Conservation (phyloP, 1,140 invertebrate genomes). For the Laupala kohalensis region DNA sequence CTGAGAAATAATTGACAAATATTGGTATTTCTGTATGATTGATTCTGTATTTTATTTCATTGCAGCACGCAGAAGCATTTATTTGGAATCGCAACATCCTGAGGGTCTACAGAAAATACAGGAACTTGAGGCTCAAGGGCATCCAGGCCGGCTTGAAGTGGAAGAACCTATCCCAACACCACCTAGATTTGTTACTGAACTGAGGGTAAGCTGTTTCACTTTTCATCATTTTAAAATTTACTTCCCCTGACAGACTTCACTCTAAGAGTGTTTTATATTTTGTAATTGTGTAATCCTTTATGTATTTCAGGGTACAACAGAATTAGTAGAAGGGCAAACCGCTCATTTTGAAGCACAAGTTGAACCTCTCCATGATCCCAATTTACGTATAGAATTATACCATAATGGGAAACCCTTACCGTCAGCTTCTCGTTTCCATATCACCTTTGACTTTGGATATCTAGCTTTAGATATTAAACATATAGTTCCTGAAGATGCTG, state of each 20-base stretch:
- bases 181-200: slow-evolving; percentile 68
- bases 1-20: too few relatives aligned
- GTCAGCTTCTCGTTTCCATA: slow-evolving; percentile 77
- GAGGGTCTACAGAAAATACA: slow-evolving; percentile 85
- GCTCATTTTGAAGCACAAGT: slow-evolving; percentile 86
- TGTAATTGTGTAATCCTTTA: background rate
- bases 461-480: slow-evolving; percentile 83
- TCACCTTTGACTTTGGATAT: slow-evolving; percentile 91
- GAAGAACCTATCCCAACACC: slow-evolving; percentile 62
- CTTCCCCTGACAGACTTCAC: background rate
- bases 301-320: slow-evolving; percentile 53
- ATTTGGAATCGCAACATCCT: slow-evolving; percentile 83
- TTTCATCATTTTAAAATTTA: background rate
- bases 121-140: slow-evolving; percentile 71
- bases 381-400: slow-evolving; percentile 79
- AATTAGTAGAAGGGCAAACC: slow-evolving; percentile 71
- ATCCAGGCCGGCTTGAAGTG: slow-evolving; percentile 60
- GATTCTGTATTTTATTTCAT: too few relatives aligned
- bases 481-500: slow-evolving; percentile 82
- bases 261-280: background rate
- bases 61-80: slow-evolving; percentile 63
- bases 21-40: too few relatives aligned
- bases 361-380: slow-evolving; percentile 81
- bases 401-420: slow-evolving; percentile 79
- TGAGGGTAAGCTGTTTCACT: slow-evolving; percentile 32